A percentile compares a stretch with the other conserved stretches of the same genome.
These are phyloP conservation scores for Antennarius striatus DNA, from an alignment of 2,113 vertebrate species.

Conservation along the genomic window DNA sequence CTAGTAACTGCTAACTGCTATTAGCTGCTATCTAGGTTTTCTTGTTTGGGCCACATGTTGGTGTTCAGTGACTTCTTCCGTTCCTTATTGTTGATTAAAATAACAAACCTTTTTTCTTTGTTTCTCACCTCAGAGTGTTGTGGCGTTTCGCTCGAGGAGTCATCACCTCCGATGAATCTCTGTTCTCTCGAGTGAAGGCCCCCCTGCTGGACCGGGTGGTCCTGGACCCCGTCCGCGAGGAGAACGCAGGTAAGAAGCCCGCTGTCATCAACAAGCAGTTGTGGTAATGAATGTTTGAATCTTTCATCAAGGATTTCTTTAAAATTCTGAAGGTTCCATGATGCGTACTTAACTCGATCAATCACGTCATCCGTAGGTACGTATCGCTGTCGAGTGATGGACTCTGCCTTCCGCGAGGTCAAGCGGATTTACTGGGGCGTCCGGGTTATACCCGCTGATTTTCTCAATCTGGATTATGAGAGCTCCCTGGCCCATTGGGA, in stretches of 20 bases:
- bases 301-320: background rate
- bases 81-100: background rate
- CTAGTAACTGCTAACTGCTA: too few relatives aligned
- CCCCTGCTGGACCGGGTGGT: conserved; percentile 54
- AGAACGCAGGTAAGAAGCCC: conserved; percentile 82
- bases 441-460: conserved; percentile 70
- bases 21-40: too few relatives aligned
- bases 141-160: conserved; percentile 85
- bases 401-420: conserved; percentile 62
- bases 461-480: conserved; percentile 80
- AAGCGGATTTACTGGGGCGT: conserved; percentile 87
- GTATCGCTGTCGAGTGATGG: conserved; percentile 85
- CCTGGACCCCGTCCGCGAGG: conserved; percentile 75
- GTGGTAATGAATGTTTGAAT: background rate
- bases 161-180: conserved; percentile 79
- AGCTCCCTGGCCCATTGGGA: conserved; percentile 49
- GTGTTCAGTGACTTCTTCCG: background rate
- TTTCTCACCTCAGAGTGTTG: conserved; percentile 55
- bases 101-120: background rate
- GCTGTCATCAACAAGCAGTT: too few relatives aligned
- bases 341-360: background rate
- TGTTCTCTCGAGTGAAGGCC: conserved; percentile 73
- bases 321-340: background rate
- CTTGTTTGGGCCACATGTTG: background rate
- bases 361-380: conserved; percentile 77